Evolutionary conservation across 2,113 vertebrate species (phyloP), one percentile per base, ranked within the genome.

Genomic region (Mionectes macconnelli): DNA sequence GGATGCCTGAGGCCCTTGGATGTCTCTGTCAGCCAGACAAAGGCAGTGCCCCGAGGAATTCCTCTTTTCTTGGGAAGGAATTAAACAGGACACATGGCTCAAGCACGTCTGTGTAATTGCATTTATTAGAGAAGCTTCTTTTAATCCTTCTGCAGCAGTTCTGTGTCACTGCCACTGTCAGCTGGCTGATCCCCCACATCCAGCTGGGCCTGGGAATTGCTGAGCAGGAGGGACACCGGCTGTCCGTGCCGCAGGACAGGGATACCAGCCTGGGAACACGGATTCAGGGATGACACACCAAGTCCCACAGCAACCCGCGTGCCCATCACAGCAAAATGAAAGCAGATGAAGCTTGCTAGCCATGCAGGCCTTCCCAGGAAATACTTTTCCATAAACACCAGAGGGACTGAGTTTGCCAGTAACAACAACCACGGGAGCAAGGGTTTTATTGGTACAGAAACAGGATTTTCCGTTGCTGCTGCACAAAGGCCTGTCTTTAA

Each of bases 381-480:
- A 97, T 49, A 23, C 56, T 91, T 73, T 93, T 94, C 88, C 77
- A 86, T 59, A 82, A 95, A 92, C 80, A 90, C 92, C 90, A 84
- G 60, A 96, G 76, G 8, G 79, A 33, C 56, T 35, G 16, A 40
- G 73, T 73, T 84, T 89, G 96, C 93, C 96, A 96, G 44, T 5
- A 92, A 90, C 83, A 96, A 87, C 94, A 73, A 49, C 73, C n/a
- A 63, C 31, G 77, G 90, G 76, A 96, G 90, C 80, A 50, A 59
- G 66, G 79, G 30, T 95, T 94, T 89, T 89, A 64, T 45, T 87
- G 93, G 88, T 68, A 82, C 92, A 95, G 92, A 91, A 96, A 95
- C 19, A 95, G 92, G 93, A 95, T 93, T 96, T 97, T 96, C 94
- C 95, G 1, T 86, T 80, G 47, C 84, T 90, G 90, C 93, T 95